phyloP scores from a whole-genome alignment of 2,113 vertebrate genomes.

The Podilymbus podiceps region DNA sequence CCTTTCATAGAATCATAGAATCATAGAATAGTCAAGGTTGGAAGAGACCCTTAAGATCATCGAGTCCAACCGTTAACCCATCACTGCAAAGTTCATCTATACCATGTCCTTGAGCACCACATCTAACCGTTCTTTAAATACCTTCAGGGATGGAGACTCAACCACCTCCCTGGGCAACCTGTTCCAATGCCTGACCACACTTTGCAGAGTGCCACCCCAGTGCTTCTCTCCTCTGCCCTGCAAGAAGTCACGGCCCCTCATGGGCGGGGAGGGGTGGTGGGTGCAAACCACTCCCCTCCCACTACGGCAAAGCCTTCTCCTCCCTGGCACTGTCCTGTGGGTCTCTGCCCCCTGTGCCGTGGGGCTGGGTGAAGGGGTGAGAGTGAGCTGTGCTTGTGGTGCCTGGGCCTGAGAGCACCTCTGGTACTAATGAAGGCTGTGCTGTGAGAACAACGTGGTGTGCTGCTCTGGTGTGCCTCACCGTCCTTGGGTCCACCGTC shows the following conservation, averaged over 20 bases:
- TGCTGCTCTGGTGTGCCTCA: not conserved
- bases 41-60: no score
- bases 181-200: no score
- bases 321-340: not conserved
- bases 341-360: not conserved
- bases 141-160: no score
- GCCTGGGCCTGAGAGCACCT: no score
- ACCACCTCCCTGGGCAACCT: no score
- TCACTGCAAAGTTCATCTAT: no score
- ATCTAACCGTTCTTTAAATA: no score
- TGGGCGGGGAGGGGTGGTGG: not conserved
- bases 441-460: accelerated
- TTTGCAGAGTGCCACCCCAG: not conserved
- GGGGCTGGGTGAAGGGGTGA: not conserved
- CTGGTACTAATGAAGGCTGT: not conserved
- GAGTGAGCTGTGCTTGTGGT: not conserved
- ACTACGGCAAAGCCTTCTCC: not conserved
- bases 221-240: not conserved
- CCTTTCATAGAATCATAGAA: no score
- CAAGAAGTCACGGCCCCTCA: not conserved
- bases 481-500: no score
- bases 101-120: no score
- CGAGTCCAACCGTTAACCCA: no score
- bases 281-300: not conserved
- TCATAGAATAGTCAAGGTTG: no score